A percentile compares a stretch with the other conserved stretches of the same genome.
Evolutionary conservation across 1,140 invertebrate species (phyloP).

Genomic region (Ceratina japonica): DNA sequence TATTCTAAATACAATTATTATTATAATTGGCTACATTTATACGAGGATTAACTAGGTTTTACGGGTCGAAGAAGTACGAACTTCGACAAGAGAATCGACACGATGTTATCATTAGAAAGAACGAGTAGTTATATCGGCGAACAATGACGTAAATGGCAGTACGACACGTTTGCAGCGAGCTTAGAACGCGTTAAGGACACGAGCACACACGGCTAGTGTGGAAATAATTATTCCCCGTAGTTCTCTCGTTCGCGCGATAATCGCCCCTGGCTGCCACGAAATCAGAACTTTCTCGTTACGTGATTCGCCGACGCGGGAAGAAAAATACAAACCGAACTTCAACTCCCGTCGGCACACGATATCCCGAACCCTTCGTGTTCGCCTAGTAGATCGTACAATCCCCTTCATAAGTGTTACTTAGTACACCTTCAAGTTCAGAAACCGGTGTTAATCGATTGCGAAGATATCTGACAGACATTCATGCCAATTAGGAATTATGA

Average conservation of each 20-base stretch:
- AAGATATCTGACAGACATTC: no score
- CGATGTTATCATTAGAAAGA: not conserved
- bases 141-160: not conserved
- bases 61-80: no score
- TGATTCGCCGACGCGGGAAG: constrained; percentile 7
- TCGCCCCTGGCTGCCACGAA: constrained; percentile 17
- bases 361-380: constrained; percentile 8
- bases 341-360: constrained; percentile 3
- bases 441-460: no score
- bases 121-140: not conserved
- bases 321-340: constrained; percentile 21
- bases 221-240: constrained; percentile 28
- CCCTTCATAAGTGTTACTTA: no score
- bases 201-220: not conserved
- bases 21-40: no score
- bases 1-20: no score
- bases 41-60: no score
- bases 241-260: constrained; percentile 18
- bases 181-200: not conserved
- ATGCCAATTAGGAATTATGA: no score
- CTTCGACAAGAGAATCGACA: no score
- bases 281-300: constrained; percentile 40
- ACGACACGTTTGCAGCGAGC: not conserved
- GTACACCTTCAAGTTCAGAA: no score
- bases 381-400: not conserved